Percentiles rank a stretch among this genome's conserved stretches.
These are phyloP conservation scores for Rhagologus leucostigma DNA, from an alignment of 2,113 vertebrate species.

Conservation along the genomic window DNA sequence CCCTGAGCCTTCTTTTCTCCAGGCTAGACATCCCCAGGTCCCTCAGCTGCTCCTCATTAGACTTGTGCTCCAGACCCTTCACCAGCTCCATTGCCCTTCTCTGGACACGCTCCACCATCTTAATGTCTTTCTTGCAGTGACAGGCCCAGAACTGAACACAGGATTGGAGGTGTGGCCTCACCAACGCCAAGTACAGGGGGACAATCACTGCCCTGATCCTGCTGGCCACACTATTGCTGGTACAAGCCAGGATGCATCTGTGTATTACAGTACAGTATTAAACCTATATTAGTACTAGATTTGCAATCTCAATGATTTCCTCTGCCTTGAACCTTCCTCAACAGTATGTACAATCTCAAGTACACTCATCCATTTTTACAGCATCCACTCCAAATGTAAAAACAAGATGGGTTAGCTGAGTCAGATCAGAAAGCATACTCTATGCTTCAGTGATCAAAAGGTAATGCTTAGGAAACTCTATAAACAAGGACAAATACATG, in stretches of 20 bases:
- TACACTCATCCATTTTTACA: neutral
- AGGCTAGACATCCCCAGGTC: neutral
- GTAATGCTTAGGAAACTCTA: neutral
- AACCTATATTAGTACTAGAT: neutral
- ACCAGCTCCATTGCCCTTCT: neutral
- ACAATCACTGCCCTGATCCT: neutral
- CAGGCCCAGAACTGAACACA: neutral
- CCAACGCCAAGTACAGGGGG: neutral
- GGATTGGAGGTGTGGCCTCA: neutral
- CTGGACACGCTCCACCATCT: neutral
- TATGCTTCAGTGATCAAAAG: neutral
- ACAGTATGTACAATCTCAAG: neutral
- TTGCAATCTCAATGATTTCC: neutral
- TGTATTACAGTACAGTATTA: neutral
- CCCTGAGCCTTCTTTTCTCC: neutral
- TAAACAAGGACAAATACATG: neutral
- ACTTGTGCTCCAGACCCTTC: neutral
- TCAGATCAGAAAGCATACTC: neutral
- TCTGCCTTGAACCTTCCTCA: neutral
- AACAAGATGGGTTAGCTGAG: neutral
- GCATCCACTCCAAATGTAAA: neutral
- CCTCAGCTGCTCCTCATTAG: neutral
- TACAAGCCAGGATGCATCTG: neutral
- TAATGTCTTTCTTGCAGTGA: rapidly evolving
- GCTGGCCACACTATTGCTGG: neutral